Percentiles rank a stretch among this genome's conserved stretches.
Conservation (phyloP, 2,888 invertebrate genomes). For the Xestobium rufovillosum region DNA sequence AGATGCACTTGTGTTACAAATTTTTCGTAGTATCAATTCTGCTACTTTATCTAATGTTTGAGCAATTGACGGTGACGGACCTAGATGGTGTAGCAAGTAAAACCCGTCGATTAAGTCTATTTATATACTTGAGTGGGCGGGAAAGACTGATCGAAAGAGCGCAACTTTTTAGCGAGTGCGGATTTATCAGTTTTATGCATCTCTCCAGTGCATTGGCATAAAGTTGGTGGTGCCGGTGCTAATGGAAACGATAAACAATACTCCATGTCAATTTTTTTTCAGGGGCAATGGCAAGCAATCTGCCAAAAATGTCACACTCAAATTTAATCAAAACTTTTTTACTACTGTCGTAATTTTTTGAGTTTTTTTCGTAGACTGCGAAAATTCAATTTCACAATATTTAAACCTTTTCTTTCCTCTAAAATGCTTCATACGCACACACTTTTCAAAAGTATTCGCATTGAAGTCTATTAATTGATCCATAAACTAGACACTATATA, state of each 20-base stretch:
- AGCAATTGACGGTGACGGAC: conserved; percentile 10
- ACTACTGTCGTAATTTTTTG: too few relatives aligned
- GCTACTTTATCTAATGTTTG: conserved; percentile 15
- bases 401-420: too few relatives aligned
- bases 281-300: too few relatives aligned
- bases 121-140: conserved; percentile 12
- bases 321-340: too few relatives aligned
- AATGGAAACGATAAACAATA: conserved; percentile 6
- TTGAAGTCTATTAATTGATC: too few relatives aligned
- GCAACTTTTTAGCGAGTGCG: conserved; percentile 13
- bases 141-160: conserved; percentile 10
- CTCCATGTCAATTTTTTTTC: conserved; percentile 10
- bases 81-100: conserved; percentile 16
- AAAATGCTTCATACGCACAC: too few relatives aligned
- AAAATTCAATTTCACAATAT: too few relatives aligned
- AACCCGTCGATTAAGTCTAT: conserved; percentile 18
- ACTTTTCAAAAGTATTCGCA: too few relatives aligned
- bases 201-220: conserved; percentile 14
- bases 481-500: too few relatives aligned
- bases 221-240: conserved; percentile 10
- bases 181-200: conserved; percentile 17
- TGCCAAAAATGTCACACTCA: too few relatives aligned
- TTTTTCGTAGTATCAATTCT: conserved; percentile 15
- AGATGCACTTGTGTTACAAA: too few relatives aligned
- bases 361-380: too few relatives aligned